Conservation (phyloP, 1,140 invertebrate genomes). For the Chrysomallon squamiferum region DNA sequence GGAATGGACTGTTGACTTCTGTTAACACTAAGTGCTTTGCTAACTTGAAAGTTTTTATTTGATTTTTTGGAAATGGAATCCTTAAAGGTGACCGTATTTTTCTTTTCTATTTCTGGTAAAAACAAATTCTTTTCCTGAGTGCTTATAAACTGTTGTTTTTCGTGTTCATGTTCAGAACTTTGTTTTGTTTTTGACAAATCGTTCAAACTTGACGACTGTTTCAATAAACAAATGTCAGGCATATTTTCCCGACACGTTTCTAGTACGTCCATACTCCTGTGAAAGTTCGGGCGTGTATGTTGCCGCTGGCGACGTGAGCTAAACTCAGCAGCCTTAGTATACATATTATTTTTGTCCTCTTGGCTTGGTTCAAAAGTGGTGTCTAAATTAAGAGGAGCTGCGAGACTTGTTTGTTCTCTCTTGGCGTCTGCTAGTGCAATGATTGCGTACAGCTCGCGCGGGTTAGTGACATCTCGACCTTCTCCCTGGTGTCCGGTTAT, state of each 20-base stretch:
- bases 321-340: background rate
- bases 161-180: background rate
- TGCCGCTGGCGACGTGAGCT: too few species aligned
- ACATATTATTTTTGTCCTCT: background rate
- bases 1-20: too few species aligned
- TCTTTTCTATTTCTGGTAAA: too few species aligned
- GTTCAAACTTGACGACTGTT: background rate
- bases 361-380: background rate
- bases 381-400: background rate
- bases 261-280: background rate
- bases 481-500: background rate
- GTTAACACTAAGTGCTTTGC: too few species aligned
- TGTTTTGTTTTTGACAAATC: background rate
- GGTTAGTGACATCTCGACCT: background rate
- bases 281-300: too few species aligned
- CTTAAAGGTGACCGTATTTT: too few species aligned
- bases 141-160: background rate
- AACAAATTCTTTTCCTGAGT: too few species aligned
- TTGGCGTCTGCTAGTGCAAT: background rate
- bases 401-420: background rate
- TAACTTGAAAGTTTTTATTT: too few species aligned
- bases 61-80: too few species aligned
- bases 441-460: slow-evolving; percentile 1
- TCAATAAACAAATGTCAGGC: background rate
- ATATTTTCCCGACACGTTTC: background rate